phyloP scores from a whole-genome alignment of 2,797 vertebrate genomes.

The Parauchenoglanis ngamensis region DNA sequence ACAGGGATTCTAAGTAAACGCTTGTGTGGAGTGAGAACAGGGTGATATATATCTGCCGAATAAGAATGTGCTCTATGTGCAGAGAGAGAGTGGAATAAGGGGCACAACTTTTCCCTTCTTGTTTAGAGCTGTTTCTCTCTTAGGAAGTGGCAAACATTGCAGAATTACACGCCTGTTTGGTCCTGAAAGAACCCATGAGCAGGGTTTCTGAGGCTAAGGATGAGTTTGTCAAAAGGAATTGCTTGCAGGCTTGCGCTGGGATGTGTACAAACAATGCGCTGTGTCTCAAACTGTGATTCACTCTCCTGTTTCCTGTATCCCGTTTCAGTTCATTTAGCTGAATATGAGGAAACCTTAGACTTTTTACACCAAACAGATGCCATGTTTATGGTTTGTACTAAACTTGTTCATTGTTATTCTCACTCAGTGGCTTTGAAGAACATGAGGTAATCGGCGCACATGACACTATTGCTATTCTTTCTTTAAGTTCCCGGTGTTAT shows the following conservation, averaged over 20 bases:
- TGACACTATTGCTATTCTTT: constrained; percentile 8
- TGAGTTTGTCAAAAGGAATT: neutral
- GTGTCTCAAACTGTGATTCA: neutral
- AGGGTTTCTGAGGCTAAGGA: neutral
- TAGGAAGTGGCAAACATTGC: constrained; percentile 52
- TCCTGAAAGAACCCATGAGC: constrained; percentile 60
- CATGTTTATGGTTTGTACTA: neutral
- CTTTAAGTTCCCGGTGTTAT: constrained; percentile 15
- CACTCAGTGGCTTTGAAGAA: neutral
- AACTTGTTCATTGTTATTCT: constrained; percentile 2
- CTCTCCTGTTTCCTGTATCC: neutral
- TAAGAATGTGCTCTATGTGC: constrained; percentile 48
- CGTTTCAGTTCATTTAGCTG: constrained; percentile 12
- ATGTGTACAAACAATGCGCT: constrained; percentile 20
- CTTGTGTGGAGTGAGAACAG: neutral
- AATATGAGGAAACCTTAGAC: neutral
- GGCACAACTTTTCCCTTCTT: constrained; percentile 56
- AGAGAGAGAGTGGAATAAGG: constrained; percentile 17
- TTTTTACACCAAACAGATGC: neutral
- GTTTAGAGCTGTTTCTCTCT: constrained; percentile 50
- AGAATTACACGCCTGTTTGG: constrained; percentile 62
- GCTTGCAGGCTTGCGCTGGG: neutral
- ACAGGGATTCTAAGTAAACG: constrained; percentile 26
- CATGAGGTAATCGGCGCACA: neutral
- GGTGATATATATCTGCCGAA: constrained; percentile 24